Evolutionary conservation across 2,797 vertebrate genomes (phyloP).

Genomic region (Erethizon dorsatum): DNA sequence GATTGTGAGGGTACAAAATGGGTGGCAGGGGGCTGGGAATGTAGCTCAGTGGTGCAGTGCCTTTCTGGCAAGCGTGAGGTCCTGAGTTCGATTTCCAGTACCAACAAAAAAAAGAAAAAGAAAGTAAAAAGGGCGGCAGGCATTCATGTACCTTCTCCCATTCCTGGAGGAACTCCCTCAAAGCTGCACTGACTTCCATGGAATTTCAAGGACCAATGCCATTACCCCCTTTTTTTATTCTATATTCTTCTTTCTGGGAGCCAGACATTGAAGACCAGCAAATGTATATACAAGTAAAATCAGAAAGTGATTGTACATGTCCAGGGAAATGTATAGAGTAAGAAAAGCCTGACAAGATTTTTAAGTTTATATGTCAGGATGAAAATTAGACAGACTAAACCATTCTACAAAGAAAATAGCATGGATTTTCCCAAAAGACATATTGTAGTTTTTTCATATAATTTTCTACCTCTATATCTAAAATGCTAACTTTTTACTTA

Average conservation of each 20-base stretch:
- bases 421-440: neutral
- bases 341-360: neutral
- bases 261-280: neutral
- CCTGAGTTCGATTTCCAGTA: too few species aligned
- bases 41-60: too few species aligned
- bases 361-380: neutral
- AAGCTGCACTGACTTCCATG: neutral
- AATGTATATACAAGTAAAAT: neutral
- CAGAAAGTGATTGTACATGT: neutral
- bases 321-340: neutral
- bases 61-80: too few species aligned
- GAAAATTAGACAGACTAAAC: neutral
- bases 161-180: neutral
- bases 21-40: too few species aligned
- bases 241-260: neutral
- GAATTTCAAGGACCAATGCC: neutral
- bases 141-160: rapidly evolving
- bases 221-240: neutral
- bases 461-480: neutral
- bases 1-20: too few species aligned
- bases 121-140: too few species aligned
- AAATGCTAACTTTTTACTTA: neutral
- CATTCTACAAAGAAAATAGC: neutral
- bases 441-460: neutral
- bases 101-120: too few species aligned